Base-by-base conservation (phyloP, 2,888 invertebrate species). In the Macroteleia sp. region DNA sequence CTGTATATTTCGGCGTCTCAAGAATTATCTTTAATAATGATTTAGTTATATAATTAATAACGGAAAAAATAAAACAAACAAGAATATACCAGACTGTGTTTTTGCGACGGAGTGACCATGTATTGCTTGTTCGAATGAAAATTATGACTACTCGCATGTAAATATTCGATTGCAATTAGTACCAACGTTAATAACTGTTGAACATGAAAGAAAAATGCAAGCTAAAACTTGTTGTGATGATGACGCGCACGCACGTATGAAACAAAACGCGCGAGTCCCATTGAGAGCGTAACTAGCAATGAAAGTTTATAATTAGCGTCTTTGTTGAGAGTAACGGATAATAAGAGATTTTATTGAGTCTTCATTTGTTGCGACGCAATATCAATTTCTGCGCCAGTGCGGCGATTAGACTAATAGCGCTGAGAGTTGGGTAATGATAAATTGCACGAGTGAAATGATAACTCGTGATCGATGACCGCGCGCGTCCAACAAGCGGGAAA, bases 261-360 rank as follows among this genome's bases (percentile, higher is more conserved):
- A 41, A 22, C 25, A 3, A 20, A 50, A 39, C 32, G 52, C 36
- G 34, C 25, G 16, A 6, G 28, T 48, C 36, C 28, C 61, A 54
- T 52, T 39, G 59, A 44, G 75, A 80, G 79, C 82, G 83, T 84
- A 83, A 83, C 84, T 85, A 61, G 81, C 76, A 85, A 84, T 78
- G 83, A 82, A 83, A 83, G 80, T 85, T 82, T 46, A 81, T 81
- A 85, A 85, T 85, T 85, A 83, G 83, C 83, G 81, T 80, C 70
- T 56, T 79, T 75, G 83, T 64, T 74, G 77, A 56, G 42, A 79
- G 74, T 70, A 73, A 57, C 62, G 83, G 80, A 79, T 81, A 83
- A 83, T 83, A 81, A 82, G 82, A 50, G 52, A 34, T 52, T 69
- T 70, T 78, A 66, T 69, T 64, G 71, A 56, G 50, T n/a, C 62